A percentile compares a stretch with the other conserved stretches of the same genome.
phyloP scores from a whole-genome alignment of 2,113 vertebrate species.

The Azemiops feae region DNA sequence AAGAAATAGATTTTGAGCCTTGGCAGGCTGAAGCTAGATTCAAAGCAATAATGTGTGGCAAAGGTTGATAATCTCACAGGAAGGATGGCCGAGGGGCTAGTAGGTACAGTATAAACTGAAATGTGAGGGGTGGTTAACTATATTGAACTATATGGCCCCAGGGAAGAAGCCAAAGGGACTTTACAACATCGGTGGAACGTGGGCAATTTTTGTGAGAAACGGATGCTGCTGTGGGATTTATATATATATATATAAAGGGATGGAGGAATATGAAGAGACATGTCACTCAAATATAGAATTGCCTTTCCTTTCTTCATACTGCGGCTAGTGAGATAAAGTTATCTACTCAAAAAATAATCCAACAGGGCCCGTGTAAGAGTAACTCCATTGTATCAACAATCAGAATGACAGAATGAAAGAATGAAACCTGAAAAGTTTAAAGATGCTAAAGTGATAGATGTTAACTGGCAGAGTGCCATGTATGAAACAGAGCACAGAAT shows the following conservation, averaged over 20 bases:
- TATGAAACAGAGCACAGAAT: not conserved
- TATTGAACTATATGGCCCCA: slow-evolving; percentile 7
- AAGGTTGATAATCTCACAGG: slow-evolving; percentile 32
- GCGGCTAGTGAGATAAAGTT: not conserved
- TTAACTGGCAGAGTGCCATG: not conserved
- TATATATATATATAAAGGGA: slow-evolving; percentile 11
- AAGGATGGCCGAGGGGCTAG: slow-evolving; percentile 30
- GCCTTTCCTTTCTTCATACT: not conserved
- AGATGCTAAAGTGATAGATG: not conserved
- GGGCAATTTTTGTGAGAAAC: no score
- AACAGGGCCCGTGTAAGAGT: not conserved
- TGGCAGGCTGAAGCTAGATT: slow-evolving; percentile 52
- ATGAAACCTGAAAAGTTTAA: not conserved
- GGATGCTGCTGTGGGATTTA: no score
- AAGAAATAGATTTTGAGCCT: slow-evolving; percentile 38
- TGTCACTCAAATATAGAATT: not conserved
- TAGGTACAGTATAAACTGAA: slow-evolving; percentile 36
- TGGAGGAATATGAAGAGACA: not conserved
- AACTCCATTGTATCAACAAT: slow-evolving; percentile 6
- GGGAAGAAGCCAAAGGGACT: not conserved
- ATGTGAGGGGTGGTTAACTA: slow-evolving; percentile 17
- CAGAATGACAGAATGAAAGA: not conserved
- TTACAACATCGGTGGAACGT: not conserved
- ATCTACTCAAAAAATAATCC: not conserved
- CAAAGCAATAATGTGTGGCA: slow-evolving; percentile 43